A percentile compares a stretch with the other conserved stretches of the same genome.
Conservation (phyloP, 2,888 invertebrate genomes). For the Choristoneura rosaceana region DNA sequence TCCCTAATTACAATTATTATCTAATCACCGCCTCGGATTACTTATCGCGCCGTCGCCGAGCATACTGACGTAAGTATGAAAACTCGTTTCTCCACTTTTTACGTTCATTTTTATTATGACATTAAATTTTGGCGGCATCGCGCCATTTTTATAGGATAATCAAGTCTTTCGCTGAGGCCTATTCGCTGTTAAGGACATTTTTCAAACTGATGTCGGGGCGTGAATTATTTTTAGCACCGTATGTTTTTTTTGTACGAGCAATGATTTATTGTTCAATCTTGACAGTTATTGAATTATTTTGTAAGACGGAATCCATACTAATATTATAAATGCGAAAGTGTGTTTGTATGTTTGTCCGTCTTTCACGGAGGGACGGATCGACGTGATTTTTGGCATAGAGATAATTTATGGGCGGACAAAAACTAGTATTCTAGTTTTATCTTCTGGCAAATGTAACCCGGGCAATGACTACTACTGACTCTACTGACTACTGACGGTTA, state of each 20-base stretch:
- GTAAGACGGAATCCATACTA: no score
- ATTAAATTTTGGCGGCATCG: slow-evolving; percentile 22
- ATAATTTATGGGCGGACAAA: no score
- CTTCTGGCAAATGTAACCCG: no score
- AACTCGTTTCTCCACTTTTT: slow-evolving; percentile 31
- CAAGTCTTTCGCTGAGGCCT: slow-evolving; percentile 28
- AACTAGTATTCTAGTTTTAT: no score
- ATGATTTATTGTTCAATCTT: neutral
- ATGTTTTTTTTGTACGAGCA: neutral
- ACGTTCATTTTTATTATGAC: slow-evolving; percentile 31
- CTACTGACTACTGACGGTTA: no score
- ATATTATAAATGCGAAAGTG: no score
- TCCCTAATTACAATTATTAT: slow-evolving; percentile 12
- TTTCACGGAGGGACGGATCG: no score
- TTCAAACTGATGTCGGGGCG: neutral
- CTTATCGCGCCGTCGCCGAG: neutral
- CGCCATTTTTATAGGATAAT: slow-evolving; percentile 37
- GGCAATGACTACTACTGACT: no score
- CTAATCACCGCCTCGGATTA: slow-evolving; percentile 4
- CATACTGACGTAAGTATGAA: slow-evolving; percentile 21
- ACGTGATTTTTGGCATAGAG: no score
- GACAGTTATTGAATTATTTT: neutral
- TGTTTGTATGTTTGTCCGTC: no score
- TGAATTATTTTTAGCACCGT: slow-evolving; percentile 6
- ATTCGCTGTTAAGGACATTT: slow-evolving; percentile 15